These are phyloP conservation scores for Girardinus metallicus DNA, from an alignment of 2,797 vertebrate species.

Conservation along the genomic window DNA sequence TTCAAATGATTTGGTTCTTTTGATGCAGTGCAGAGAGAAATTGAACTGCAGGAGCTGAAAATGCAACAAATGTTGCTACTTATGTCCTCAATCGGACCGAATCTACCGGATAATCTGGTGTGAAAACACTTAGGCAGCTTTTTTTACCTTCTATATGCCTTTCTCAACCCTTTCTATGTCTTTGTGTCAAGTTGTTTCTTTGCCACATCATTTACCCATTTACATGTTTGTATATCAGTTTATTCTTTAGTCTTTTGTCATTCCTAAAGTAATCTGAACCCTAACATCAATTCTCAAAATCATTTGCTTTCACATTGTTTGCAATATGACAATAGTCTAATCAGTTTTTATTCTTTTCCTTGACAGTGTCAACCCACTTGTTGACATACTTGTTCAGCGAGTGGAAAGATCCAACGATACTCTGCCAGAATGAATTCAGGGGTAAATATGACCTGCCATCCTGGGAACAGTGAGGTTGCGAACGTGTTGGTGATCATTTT, in stretches of 20 bases:
- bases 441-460: not conserved
- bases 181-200: too few relatives aligned
- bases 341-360: slow-evolving; percentile 7
- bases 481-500: slow-evolving; percentile 55
- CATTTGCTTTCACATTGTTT: not conserved
- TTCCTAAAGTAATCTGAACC: not conserved
- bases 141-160: too few relatives aligned
- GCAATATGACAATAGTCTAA: not conserved
- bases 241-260: not conserved
- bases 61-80: too few relatives aligned
- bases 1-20: too few relatives aligned
- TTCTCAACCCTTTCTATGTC: too few relatives aligned
- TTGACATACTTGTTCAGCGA: not conserved
- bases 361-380: not conserved
- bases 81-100: too few relatives aligned
- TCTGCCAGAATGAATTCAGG: slow-evolving; percentile 3
- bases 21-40: too few relatives aligned
- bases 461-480: not conserved
- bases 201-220: too few relatives aligned
- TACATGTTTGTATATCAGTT: not conserved
- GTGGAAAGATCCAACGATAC: not conserved
- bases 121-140: too few relatives aligned
- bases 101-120: too few relatives aligned
- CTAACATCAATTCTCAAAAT: not conserved
- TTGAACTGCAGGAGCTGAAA: too few relatives aligned